Conservation (phyloP, 2,888 invertebrate genomes). For the Leptopilina myrica region DNA sequence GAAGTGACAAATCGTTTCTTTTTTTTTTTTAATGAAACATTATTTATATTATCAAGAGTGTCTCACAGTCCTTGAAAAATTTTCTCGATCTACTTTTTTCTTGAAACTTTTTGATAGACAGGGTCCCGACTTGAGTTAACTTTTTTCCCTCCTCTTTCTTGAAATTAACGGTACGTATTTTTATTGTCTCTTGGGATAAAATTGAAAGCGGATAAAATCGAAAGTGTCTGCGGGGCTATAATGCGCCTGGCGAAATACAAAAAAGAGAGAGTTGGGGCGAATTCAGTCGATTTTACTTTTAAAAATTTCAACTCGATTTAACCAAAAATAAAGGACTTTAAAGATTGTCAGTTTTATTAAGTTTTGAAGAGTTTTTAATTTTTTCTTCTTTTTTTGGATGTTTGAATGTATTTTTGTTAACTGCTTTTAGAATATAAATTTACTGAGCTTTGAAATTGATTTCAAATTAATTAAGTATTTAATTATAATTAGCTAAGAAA, state of each 20-base stretch:
- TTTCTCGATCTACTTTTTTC: slow-evolving; percentile 20
- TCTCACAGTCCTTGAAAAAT: slow-evolving; percentile 19
- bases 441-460: no score
- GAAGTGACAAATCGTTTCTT: background rate
- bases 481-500: no score
- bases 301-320: slow-evolving; percentile 21
- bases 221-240: slow-evolving; percentile 59
- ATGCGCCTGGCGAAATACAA: slow-evolving; percentile 51
- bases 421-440: no score
- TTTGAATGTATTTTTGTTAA: no score
- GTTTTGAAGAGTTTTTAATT: no score
- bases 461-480: no score
- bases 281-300: slow-evolving; percentile 21
- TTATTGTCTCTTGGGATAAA: slow-evolving; percentile 42
- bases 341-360: background rate
- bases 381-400: no score
- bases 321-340: background rate
- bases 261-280: slow-evolving; percentile 50
- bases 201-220: slow-evolving; percentile 60
- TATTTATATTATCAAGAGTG: background rate
- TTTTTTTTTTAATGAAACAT: background rate
- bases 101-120: background rate
- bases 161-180: slow-evolving; percentile 58
- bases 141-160: slow-evolving; percentile 7
- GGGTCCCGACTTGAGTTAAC: background rate